Evolutionary conservation across 2,797 vertebrate species (phyloP).

Genomic region (Ctenochaetus hawaiiensis): DNA sequence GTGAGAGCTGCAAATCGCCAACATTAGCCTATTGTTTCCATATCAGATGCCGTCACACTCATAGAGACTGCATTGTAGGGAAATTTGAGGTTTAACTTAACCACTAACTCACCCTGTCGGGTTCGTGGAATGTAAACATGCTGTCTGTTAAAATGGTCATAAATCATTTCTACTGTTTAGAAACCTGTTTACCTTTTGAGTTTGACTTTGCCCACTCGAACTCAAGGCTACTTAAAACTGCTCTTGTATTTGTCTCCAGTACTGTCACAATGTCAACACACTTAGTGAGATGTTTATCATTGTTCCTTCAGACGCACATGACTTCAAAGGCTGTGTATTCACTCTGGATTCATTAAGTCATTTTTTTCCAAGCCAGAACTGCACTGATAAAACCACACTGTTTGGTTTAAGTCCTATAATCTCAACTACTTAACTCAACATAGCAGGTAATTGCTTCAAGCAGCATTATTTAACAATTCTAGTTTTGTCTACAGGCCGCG

Average conservation of each 20-base stretch:
- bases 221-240: neutral
- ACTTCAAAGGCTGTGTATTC: constrained; percentile 4
- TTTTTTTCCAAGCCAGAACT: neutral
- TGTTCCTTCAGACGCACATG: neutral
- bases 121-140: constrained; percentile 41
- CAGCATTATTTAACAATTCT: neutral
- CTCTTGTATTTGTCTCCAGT: constrained; percentile 18
- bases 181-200: constrained; percentile 6
- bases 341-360: neutral
- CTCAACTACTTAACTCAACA: neutral
- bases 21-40: constrained; percentile 68
- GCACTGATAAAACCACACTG: constrained; percentile 14
- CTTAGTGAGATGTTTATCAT: constrained; percentile 2
- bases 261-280: constrained; percentile 32
- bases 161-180: neutral
- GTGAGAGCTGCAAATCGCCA: constrained; percentile 32
- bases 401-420: constrained; percentile 19
- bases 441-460: neutral
- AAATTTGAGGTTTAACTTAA: constrained; percentile 34
- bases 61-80: constrained; percentile 43
- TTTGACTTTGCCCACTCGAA: neutral
- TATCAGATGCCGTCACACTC: constrained; percentile 44
- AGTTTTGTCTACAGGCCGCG: neutral
- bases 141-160: neutral
- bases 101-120: constrained; percentile 25